Percentiles rank a stretch among this genome's conserved stretches.
phyloP scores from a whole-genome alignment of 2,113 vertebrate species.

The Charina bottae region DNA sequence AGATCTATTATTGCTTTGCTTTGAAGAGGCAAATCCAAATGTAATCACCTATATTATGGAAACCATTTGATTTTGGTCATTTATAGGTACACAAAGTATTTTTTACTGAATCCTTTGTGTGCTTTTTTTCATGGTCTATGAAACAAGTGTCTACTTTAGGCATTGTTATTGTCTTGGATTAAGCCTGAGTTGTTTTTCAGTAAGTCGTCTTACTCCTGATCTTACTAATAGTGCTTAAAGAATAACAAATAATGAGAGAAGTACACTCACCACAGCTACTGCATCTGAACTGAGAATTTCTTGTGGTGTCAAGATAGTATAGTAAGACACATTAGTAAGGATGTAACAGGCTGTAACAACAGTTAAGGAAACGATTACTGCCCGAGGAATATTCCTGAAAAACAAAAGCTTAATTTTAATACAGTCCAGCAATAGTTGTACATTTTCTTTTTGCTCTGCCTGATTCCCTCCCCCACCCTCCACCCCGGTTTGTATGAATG shows the following conservation, averaged over 20 bases:
- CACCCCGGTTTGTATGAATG: background rate
- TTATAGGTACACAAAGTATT: background rate
- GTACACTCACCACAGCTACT: slow-evolving; percentile 51
- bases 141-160: slow-evolving; percentile 64
- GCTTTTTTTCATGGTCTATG: slow-evolving; percentile 60
- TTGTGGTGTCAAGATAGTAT: slow-evolving; percentile 60
- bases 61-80: background rate
- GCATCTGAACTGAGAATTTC: slow-evolving; percentile 64
- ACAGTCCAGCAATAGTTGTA: slow-evolving; percentile 19
- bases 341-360: slow-evolving; percentile 54
- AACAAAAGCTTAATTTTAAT: slow-evolving; percentile 42
- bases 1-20: background rate
- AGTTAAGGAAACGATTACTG: slow-evolving; percentile 45
- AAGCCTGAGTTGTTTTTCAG: slow-evolving; percentile 49
- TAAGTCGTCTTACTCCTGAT: slow-evolving; percentile 29
- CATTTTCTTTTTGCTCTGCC: slow-evolving; percentile 36
- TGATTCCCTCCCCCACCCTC: background rate
- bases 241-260: slow-evolving; percentile 6
- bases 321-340: slow-evolving; percentile 59
- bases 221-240: background rate
- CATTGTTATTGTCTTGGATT: slow-evolving; percentile 47
- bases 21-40: background rate
- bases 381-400: slow-evolving; percentile 57
- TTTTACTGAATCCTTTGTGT: slow-evolving; percentile 20
- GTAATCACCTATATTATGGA: background rate